Evolutionary conservation across 2,113 vertebrate genomes (phyloP).

Genomic region (Xenopus borealis): DNA sequence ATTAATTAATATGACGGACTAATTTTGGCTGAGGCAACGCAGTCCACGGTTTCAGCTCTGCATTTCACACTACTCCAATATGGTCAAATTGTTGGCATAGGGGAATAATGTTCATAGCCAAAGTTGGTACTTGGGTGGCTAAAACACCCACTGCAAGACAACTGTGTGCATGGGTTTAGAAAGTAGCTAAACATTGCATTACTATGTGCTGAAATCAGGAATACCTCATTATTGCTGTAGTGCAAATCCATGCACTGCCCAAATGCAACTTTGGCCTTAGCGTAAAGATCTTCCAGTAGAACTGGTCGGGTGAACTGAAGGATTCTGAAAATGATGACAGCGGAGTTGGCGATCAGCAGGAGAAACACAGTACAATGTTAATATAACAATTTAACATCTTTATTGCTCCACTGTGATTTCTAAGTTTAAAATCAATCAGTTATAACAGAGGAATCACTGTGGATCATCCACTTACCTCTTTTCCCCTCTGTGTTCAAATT

Average conservation of each 20-base stretch:
- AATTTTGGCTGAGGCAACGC: no score
- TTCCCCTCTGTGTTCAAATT: slow-evolving; percentile 97
- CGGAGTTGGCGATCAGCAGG: no score
- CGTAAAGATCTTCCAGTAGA: slow-evolving; percentile 85
- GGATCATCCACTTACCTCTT: slow-evolving; percentile 77
- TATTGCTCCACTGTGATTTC: no score
- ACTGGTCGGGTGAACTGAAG: slow-evolving; percentile 91
- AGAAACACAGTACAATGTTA: no score
- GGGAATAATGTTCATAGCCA: no score
- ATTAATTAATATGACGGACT: no score
- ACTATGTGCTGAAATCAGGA: not conserved
- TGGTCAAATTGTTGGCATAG: no score
- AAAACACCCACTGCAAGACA: not conserved
- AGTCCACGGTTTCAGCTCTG: no score
- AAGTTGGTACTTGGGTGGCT: no score
- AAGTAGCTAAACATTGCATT: not conserved
- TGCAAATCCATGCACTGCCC: slow-evolving; percentile 95
- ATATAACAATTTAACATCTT: no score
- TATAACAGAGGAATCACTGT: not conserved
- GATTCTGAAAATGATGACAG: slow-evolving; percentile 70
- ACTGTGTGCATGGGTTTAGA: not conserved
- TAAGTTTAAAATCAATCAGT: no score
- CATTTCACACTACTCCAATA: no score
- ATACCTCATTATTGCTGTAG: slow-evolving; percentile 98
- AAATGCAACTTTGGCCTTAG: slow-evolving; percentile 92